A percentile compares a stretch with the other conserved stretches of the same genome.
Conservation (phyloP, 2,888 invertebrate species). For the Yponomeuta plumbellus region DNA sequence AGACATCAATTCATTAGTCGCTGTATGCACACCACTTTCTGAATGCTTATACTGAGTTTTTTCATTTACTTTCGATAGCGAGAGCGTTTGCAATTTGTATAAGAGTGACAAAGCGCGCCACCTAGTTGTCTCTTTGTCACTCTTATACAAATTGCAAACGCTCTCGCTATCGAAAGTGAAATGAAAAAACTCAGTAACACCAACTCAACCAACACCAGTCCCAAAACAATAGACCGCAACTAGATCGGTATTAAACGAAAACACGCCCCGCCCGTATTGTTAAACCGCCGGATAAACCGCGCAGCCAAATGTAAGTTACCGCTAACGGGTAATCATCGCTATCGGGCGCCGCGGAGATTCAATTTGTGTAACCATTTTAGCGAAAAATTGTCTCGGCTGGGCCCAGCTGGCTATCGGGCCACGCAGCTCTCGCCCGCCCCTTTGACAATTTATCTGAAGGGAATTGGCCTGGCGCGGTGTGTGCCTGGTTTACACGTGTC, state of each 20-base stretch:
- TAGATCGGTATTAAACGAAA: not conserved
- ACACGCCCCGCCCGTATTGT: not conserved
- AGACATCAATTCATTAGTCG: too few species aligned
- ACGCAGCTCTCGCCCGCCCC: constrained; percentile 11
- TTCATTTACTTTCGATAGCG: too few species aligned
- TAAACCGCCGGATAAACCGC: not conserved
- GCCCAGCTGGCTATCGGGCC: constrained; percentile 57
- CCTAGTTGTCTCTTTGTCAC: too few species aligned
- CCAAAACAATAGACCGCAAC: too few species aligned
- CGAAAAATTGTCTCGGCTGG: constrained; percentile 68
- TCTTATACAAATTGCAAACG: too few species aligned
- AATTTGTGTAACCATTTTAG: constrained; percentile 68
- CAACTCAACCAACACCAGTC: too few species aligned
- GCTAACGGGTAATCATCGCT: constrained; percentile 53
- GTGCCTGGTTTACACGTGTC: constrained; percentile 2
- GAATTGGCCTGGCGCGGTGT: constrained; percentile 14
- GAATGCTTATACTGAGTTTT: too few species aligned
- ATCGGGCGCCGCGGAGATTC: constrained; percentile 53
- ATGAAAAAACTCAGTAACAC: too few species aligned
- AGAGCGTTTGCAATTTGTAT: too few species aligned
- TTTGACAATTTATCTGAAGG: constrained; percentile 24
- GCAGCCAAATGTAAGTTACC: constrained; percentile 4
- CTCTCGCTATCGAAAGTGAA: too few species aligned
- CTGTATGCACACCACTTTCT: too few species aligned
- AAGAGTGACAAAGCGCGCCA: too few species aligned